Percentiles rank a stretch among this genome's conserved stretches.
Evolutionary conservation across 2,113 vertebrate species (phyloP).

Genomic region (Crypturellus undulatus): DNA sequence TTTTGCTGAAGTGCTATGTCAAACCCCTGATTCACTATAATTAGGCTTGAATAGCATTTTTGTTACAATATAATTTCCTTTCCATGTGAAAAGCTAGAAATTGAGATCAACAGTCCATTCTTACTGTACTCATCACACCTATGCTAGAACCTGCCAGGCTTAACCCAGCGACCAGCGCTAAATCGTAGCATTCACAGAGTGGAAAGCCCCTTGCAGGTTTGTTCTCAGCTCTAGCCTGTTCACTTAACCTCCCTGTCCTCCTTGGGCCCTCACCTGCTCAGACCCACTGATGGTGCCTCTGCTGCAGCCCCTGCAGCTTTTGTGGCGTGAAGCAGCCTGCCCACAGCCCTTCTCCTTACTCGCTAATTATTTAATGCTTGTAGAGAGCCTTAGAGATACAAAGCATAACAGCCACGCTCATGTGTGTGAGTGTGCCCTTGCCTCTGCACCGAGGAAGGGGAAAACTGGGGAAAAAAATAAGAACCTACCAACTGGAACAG

Average conservation of each 20-base stretch:
- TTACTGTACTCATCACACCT: background rate
- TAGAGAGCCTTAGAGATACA: background rate
- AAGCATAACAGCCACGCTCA: background rate
- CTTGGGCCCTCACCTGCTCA: background rate
- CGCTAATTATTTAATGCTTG: background rate
- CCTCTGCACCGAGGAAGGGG: background rate
- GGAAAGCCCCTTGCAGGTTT: background rate
- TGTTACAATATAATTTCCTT: background rate
- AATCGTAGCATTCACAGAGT: background rate
- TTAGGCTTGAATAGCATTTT: background rate
- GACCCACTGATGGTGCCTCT: accelerated
- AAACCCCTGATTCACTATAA: background rate
- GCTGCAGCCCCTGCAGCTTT: background rate
- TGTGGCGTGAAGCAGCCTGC: background rate
- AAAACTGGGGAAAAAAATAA: background rate
- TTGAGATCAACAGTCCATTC: background rate
- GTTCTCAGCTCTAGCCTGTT: background rate
- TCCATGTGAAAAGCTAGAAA: background rate
- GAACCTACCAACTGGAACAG: background rate
- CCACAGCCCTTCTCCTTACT: background rate
- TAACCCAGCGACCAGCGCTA: background rate
- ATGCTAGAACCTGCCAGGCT: background rate
- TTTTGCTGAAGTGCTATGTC: background rate
- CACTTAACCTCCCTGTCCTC: accelerated
- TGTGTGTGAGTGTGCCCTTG: accelerated